A percentile compares a stretch with the other conserved stretches of the same genome.
Evolutionary conservation across 2,888 invertebrate genomes (phyloP).

Genomic region (Perdita meconis): DNA sequence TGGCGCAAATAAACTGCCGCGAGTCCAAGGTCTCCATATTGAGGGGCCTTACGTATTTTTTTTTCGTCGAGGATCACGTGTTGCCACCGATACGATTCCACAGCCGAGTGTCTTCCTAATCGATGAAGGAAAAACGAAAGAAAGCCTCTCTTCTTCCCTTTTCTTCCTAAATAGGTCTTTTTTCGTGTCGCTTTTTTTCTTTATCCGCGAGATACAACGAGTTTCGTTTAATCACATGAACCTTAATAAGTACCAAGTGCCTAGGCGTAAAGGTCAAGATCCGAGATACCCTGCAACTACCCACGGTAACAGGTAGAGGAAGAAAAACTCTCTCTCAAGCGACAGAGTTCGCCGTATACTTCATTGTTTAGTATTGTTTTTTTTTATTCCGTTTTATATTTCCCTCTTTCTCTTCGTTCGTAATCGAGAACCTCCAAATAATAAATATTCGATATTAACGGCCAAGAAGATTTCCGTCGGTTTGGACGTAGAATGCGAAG

Average conservation of each 20-base stretch:
- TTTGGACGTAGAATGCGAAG: conserved; percentile 68
- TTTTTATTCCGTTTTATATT: too few species aligned
- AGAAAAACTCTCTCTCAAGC: conserved; percentile 63
- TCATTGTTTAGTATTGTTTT: too few species aligned
- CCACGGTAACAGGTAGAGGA: conserved; percentile 69
- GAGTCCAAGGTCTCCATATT: background rate
- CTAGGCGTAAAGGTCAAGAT: conserved; percentile 76
- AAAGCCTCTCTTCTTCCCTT: conserved; percentile 24
- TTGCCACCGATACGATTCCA: conserved; percentile 62
- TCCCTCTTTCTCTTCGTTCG: conserved; percentile 57
- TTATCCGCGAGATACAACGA: conserved; percentile 41
- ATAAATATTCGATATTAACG: conserved; percentile 69
- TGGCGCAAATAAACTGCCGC: conserved; percentile 2
- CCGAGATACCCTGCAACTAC: conserved; percentile 78
- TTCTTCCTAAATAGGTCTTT: conserved; percentile 29
- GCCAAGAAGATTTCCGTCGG: conserved; percentile 67
- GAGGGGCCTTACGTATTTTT: background rate
- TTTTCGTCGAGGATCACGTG: conserved; percentile 36
- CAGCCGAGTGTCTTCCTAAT: conserved; percentile 64
- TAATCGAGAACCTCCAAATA: conserved; percentile 63
- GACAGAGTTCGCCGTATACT: conserved; percentile 70
- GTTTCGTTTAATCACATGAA: conserved; percentile 69
- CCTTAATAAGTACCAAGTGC: conserved; percentile 81
- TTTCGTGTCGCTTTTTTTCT: background rate
- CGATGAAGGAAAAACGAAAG: conserved; percentile 53